Evolutionary conservation across 2,888 invertebrate species (phyloP).

Genomic region (Machimus rusticus): DNA sequence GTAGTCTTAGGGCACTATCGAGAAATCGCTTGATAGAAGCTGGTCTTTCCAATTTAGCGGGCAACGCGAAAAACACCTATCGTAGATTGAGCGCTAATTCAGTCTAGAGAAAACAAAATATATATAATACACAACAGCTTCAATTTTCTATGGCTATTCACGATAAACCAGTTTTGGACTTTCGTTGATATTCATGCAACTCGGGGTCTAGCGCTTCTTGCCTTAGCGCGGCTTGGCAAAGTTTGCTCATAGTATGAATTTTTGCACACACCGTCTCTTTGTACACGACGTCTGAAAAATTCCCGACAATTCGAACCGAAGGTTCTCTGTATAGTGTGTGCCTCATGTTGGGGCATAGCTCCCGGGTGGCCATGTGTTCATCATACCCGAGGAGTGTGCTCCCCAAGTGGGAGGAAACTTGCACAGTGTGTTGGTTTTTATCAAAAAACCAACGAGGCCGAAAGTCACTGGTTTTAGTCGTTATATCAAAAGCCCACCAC

Average conservation of each 20-base stretch:
- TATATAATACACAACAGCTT: neutral
- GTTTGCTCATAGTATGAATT: constrained; percentile 1
- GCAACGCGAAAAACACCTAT: neutral
- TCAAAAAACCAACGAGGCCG: neutral
- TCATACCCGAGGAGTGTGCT: neutral
- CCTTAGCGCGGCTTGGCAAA: neutral
- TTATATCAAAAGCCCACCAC: neutral
- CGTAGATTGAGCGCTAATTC: neutral
- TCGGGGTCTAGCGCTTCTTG: neutral
- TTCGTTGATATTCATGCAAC: neutral
- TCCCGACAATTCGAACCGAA: neutral
- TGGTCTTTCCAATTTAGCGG: neutral
- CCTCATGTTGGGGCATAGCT: neutral
- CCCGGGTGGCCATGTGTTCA: constrained; percentile 2
- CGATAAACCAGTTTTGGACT: constrained; percentile 18
- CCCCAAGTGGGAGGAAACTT: neutral
- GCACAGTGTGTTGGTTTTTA: constrained; percentile 7
- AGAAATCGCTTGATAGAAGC: neutral
- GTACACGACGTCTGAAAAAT: neutral
- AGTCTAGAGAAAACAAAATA: neutral
- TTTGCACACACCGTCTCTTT: neutral
- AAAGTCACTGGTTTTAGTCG: neutral
- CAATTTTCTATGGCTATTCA: neutral
- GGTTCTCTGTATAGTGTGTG: neutral
- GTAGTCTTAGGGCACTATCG: neutral